These are phyloP conservation scores for Drosophila virilis DNA, from an alignment of 1,140 invertebrate genomes.

Conservation along the genomic window DNA sequence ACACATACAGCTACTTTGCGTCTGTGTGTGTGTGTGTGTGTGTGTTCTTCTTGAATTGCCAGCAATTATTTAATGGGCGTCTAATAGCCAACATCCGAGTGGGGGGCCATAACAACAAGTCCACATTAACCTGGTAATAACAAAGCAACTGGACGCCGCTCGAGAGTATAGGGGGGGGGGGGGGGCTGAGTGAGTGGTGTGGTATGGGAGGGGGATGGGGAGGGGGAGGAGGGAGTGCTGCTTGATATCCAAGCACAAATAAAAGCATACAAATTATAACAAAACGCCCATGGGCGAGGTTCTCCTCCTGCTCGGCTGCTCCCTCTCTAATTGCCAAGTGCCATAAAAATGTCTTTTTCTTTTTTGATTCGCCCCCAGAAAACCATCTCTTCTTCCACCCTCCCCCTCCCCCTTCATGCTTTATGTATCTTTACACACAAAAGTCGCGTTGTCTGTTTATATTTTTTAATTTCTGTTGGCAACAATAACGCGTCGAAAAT, in stretches of 20 bases:
- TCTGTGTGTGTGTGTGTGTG: conserved; percentile 22
- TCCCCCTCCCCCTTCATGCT: conserved; percentile 33
- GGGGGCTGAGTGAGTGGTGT: no score
- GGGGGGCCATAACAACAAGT: conserved; percentile 71
- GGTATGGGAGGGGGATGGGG: neutral
- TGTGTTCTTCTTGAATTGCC: conserved; percentile 70
- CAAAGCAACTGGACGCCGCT: conserved; percentile 33
- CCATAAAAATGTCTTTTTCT: conserved; percentile 67
- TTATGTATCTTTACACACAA: conserved; percentile 51
- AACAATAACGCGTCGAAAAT: conserved; percentile 81
- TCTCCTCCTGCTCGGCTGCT: no score
- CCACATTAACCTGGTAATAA: conserved; percentile 73
- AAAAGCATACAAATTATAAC: conserved; percentile 77
- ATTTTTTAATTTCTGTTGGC: conserved; percentile 75
- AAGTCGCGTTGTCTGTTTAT: conserved; percentile 69
- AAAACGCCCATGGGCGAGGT: conserved; percentile 37
- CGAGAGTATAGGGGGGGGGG: conserved; percentile 3
- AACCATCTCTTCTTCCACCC: neutral
- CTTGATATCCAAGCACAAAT: conserved; percentile 66
- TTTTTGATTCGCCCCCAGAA: neutral
- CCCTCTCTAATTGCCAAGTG: conserved; percentile 72
- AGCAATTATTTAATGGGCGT: conserved; percentile 80
- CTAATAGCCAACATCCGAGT: conserved; percentile 81
- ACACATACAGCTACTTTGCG: conserved; percentile 43
- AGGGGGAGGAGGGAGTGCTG: conserved; percentile 4